Evolutionary conservation across 1,140 invertebrate genomes (phyloP).

Genomic region (Penaeus indicus): DNA sequence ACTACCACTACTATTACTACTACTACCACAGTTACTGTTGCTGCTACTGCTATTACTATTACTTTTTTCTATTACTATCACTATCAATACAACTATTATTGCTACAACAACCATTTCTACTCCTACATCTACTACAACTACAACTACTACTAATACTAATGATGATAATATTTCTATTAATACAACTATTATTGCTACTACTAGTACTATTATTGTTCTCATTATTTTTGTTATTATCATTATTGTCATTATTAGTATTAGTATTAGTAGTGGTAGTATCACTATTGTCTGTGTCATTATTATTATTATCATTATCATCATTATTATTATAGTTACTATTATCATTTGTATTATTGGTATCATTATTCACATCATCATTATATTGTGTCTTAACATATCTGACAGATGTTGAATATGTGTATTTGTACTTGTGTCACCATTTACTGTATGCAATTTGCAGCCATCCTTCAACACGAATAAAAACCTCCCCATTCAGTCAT

Average conservation of each 20-base stretch:
- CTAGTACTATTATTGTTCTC: neutral
- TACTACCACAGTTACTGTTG: no score
- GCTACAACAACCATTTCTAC: neutral
- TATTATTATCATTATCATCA: no score
- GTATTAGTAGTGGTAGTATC: neutral
- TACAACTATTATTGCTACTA: neutral
- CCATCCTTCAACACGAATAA: neutral
- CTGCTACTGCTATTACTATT: no score
- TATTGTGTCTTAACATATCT: no score
- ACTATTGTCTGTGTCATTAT: neutral
- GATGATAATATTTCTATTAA: neutral
- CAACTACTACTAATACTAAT: neutral
- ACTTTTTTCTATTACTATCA: neutral
- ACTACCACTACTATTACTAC: no score
- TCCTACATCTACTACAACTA: neutral
- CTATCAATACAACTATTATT: neutral
- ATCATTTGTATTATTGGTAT: no score
- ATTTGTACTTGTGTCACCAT: no score
- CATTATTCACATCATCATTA: neutral
- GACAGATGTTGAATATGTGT: no score
- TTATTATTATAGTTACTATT: no score
- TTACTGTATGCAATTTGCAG: neutral
- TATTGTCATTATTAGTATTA: neutral
- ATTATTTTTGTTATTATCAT: neutral
- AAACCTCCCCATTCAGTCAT: neutral